Conservation (phyloP, 2,797 vertebrate genomes). For the Calcarius lapponicus region DNA sequence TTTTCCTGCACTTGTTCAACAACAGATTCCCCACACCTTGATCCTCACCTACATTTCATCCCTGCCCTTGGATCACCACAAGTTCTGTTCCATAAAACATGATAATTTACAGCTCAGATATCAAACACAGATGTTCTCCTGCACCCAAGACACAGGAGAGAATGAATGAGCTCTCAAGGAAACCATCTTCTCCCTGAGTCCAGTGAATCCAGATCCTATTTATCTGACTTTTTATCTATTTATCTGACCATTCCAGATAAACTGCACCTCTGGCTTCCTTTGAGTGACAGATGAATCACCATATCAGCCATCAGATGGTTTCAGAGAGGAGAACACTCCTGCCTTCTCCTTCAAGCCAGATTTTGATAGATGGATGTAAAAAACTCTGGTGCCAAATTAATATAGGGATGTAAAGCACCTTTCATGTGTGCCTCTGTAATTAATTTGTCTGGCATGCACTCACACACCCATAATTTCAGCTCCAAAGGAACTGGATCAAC, state of each 20-base stretch:
- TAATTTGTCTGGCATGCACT: background rate
- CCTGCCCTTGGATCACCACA: background rate
- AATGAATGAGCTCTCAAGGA: background rate
- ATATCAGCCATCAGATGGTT: background rate
- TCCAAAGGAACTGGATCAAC: background rate
- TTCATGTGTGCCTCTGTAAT: background rate
- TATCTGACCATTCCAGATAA: background rate
- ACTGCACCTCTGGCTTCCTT: background rate
- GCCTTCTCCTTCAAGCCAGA: background rate
- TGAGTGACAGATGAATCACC: background rate
- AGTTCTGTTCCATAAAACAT: background rate
- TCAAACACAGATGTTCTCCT: background rate
- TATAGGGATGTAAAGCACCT: background rate
- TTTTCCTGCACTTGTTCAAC: background rate
- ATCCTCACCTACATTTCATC: background rate
- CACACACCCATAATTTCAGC: background rate
- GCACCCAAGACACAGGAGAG: background rate
- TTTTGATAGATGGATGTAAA: background rate
- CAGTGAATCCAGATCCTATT: background rate
- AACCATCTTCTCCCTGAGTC: background rate
- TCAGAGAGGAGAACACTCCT: background rate
- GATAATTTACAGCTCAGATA: background rate
- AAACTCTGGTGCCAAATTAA: background rate
- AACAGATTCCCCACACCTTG: background rate
- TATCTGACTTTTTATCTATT: background rate